These are phyloP conservation scores for Heterotilapia buettikoferi DNA, from an alignment of 2,113 vertebrate species.

Conservation along the genomic window DNA sequence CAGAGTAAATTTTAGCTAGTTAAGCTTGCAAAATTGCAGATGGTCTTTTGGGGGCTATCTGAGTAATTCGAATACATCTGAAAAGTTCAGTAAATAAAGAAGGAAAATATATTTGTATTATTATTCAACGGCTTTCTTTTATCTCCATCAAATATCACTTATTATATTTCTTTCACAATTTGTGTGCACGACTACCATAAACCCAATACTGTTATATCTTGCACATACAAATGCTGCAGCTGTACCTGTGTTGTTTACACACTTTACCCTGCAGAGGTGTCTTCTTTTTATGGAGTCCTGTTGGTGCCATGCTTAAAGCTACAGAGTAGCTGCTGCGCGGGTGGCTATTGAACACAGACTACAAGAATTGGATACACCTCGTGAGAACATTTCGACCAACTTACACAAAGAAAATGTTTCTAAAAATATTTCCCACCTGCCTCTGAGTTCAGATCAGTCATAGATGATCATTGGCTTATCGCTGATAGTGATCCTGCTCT, in stretches of 20 bases:
- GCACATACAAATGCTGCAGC: background rate
- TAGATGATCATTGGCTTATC: background rate
- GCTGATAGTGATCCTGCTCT: background rate
- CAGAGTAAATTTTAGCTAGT: background rate
- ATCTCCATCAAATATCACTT: background rate
- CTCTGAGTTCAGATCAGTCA: background rate
- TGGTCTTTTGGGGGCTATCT: rapidly evolving
- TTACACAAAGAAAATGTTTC: background rate
- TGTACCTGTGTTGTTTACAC: background rate
- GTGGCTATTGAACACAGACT: background rate
- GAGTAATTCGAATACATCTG: rapidly evolving
- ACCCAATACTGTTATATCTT: background rate
- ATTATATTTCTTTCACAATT: background rate
- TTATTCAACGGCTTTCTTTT: background rate
- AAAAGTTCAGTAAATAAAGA: background rate
- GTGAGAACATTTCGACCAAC: background rate
- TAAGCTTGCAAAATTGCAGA: background rate
- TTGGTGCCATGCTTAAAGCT: constrained; percentile 1
- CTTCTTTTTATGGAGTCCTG: constrained; percentile 17
- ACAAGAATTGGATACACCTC: background rate
- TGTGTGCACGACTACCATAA: background rate
- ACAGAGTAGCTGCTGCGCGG: background rate
- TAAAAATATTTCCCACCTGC: background rate
- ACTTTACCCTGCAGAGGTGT: background rate
- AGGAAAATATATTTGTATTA: background rate